Base-by-base conservation (phyloP, 2,888 invertebrate species). In the Caenorhabditis sp. region DNA sequence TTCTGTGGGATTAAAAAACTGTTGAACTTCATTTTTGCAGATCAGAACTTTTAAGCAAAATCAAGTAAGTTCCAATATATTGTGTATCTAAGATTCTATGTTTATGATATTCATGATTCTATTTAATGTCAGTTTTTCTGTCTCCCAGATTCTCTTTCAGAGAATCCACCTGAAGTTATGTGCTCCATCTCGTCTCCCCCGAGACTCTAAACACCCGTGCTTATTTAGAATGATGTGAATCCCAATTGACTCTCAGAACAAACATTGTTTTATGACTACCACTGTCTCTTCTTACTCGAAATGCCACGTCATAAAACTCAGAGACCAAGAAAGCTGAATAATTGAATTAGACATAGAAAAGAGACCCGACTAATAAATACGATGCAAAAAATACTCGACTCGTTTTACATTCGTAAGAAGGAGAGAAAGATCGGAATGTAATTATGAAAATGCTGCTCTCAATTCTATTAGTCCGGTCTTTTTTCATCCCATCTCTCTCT, bases 361-460 rank as follows among this genome's bases (percentile, higher is more conserved):
- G 54, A 22, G 51, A 66, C 35, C 66, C 66, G 64, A 51, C 66
- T 66, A 66, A 64, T 64, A 47, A 66, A 35, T 51, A 22, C 24
- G 38, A 54, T 54, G 68, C 54, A 68, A 68, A 68, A 68, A 54
- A 68, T 35, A 22, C 54, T 16, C 66, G 66, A 35, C 31, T 75
- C 74, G 38, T 64, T 74, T 64, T 56, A 66, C 66, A 38, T 38
- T 54, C 47, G 16, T n/a, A n/a, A n/a, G n/a, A n/a, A n/a, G n/a
- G n/a, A n/a, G n/a, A n/a, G n/a, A n/a, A n/a, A 24, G 68, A 76
- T 49, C 56, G 41, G 70, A 70, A 79, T 79, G 70, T 70, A 70
- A 79, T 79, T 79, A 79, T 79, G 79, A 70, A 79, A 79, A 79
- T 79, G 79, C 64, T 79, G 76, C 69, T 69, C 59, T 54, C 77